phyloP scores from a whole-genome alignment of 2,888 invertebrate genomes.

The Meghimatium bilineatum region DNA sequence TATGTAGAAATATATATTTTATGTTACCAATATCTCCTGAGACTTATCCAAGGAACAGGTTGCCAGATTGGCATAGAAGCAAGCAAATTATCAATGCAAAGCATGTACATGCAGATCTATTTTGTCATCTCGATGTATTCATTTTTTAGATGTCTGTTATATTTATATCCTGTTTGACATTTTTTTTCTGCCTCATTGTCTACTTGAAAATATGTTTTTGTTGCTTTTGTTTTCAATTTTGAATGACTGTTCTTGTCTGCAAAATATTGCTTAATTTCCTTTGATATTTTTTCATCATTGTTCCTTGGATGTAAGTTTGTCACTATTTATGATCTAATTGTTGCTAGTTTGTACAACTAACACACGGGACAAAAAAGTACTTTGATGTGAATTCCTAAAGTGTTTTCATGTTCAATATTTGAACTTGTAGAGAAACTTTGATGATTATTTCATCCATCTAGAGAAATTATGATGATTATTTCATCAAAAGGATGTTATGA shows the following conservation, averaged over 20 bases:
- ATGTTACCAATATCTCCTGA: not conserved
- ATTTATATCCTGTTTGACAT: not conserved
- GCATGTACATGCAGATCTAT: conserved; percentile 28
- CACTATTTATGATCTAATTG: not conserved
- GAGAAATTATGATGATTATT: not conserved
- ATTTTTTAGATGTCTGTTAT: not conserved
- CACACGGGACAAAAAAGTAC: too few species aligned
- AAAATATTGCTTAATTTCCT: not conserved
- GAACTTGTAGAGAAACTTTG: not conserved
- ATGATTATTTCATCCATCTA: not conserved
- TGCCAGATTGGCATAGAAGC: conserved; percentile 22
- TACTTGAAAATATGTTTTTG: not conserved
- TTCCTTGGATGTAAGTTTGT: not conserved
- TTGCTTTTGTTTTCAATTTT: not conserved
- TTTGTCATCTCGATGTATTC: not conserved
- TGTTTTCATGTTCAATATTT: not conserved
- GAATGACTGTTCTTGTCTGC: not conserved
- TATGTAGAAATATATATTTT: not conserved
- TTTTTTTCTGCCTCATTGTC: not conserved
- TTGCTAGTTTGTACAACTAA: not conserved
- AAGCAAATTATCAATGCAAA: conserved; percentile 47
- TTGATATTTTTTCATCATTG: not conserved
- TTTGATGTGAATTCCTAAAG: not conserved
- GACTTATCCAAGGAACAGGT: conserved; percentile 31
- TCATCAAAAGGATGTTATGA: not conserved